Base-by-base conservation (phyloP, 2,888 invertebrate species). In the Caenorhabditis sulstoni region DNA sequence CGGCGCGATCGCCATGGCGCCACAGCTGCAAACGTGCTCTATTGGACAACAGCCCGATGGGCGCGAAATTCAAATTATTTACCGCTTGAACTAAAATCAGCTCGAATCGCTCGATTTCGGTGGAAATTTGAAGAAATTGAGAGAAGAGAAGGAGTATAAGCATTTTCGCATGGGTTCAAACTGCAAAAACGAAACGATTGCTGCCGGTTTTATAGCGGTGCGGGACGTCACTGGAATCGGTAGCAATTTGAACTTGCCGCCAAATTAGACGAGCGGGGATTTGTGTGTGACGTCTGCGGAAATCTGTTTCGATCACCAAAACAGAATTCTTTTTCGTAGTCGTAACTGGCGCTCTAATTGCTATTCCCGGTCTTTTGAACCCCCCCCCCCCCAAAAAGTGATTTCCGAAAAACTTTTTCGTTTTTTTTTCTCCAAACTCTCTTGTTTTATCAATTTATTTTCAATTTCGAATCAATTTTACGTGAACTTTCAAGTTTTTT, bases 1-100 rank as follows among this genome's bases (percentile, higher is more conserved):
- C 68, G 3, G 81, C 79, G 3, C 85, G 82, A 62, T 82, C 82
- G 16, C 85, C 85, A 64, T 85, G 85, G 3, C 85, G 68, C 82
- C 83, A 85, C 8, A 85, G 47, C 74, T 77, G 58, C 39, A 74
- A 67, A 41, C 55, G 14, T 5, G 14, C 5, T 18, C 16, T 45
- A 22, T 45, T 45, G 20, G 11, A 39, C 22, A 1, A 11, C 12
- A 55, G 5, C n/a, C 29, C 23, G n/a, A n/a, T n/a, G n/a, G n/a
- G n/a, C 52, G 16, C 39, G 9, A 16, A 41, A 20, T 9, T 49
- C 3, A 11, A 18, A 44, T 53, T 1, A 57, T 47, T n/a, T 52
- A 73, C 73, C 29, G 73, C 73, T 57, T 64, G 64, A 1, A 73
- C 73, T 11, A 64, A 52, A 50, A 73, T 49, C 1, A 71, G 37